These are phyloP conservation scores for Varanus salvator DNA, from an alignment of 2,113 vertebrate genomes.

Conservation along the genomic window DNA sequence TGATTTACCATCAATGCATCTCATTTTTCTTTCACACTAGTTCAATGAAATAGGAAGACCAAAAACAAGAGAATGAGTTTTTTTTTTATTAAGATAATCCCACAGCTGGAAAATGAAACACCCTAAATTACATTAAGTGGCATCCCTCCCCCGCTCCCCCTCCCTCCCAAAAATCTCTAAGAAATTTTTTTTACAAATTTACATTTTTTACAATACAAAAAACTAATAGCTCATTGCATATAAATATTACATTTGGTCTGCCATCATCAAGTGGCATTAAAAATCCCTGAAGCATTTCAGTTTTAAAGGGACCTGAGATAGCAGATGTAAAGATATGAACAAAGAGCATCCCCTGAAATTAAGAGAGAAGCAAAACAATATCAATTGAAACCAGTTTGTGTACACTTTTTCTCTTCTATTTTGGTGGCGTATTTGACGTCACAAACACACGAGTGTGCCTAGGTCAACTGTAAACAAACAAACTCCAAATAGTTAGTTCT, in stretches of 20 bases:
- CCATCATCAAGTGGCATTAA: slow-evolving; percentile 73
- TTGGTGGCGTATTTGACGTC: slow-evolving; percentile 56
- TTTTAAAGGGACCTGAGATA: slow-evolving; percentile 79
- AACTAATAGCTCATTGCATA: slow-evolving; percentile 80
- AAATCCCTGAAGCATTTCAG: slow-evolving; percentile 79
- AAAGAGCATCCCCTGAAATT: slow-evolving; percentile 69
- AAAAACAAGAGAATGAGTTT: slow-evolving; percentile 43
- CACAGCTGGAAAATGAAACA: slow-evolving; percentile 75
- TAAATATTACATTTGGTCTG: slow-evolving; percentile 85
- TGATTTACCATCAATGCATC: rapidly evolving
- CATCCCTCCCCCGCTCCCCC: slow-evolving; percentile 21
- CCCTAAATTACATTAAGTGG: slow-evolving; percentile 73
- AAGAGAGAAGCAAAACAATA: slow-evolving; percentile 64
- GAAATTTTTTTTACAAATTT: slow-evolving; percentile 77
- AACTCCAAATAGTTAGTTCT: slow-evolving; percentile 8
- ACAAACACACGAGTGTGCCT: background rate
- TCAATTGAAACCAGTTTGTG: slow-evolving; percentile 57
- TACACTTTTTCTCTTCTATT: slow-evolving; percentile 57
- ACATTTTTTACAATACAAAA: slow-evolving; percentile 79
- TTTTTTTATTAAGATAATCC: slow-evolving; percentile 74
- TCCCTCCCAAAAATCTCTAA: slow-evolving; percentile 57
- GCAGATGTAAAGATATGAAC: slow-evolving; percentile 68
- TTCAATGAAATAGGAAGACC: slow-evolving; percentile 51
- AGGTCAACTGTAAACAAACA: slow-evolving; percentile 6
- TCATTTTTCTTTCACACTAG: background rate